These are phyloP conservation scores for honey bee (Apis mellifera) DNA, from an alignment of 1,140 invertebrate genomes.

Conservation along the genomic window DNA sequence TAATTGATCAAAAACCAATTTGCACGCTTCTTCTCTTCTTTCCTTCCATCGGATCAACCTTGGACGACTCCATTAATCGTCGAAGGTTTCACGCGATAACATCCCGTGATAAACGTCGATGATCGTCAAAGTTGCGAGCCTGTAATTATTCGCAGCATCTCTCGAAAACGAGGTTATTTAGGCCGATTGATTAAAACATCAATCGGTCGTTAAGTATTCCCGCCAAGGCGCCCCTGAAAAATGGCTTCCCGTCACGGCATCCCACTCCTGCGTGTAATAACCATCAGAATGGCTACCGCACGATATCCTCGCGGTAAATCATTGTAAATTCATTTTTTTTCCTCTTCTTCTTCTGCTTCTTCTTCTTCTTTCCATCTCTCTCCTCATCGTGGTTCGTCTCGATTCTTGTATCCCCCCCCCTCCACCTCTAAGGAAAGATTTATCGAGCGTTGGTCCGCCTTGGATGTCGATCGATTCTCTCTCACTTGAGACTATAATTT, in stretches of 20 bases:
- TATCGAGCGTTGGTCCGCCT: not conserved
- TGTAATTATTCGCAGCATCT: constrained; percentile 17
- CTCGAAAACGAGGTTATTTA: constrained; percentile 59
- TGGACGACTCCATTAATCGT: not conserved
- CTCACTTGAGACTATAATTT: constrained; percentile 13
- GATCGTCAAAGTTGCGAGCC: not conserved
- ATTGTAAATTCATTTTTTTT: constrained; percentile 73
- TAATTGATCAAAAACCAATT: too few relatives aligned
- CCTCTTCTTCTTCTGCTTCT: not conserved
- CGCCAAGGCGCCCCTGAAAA: constrained; percentile 69
- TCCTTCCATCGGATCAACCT: too few relatives aligned
- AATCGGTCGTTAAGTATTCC: constrained; percentile 69
- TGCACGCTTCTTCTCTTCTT: too few relatives aligned
- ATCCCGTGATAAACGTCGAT: not conserved
- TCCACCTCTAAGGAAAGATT: not conserved
- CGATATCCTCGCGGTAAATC: constrained; percentile 75
- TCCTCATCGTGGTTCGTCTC: not conserved
- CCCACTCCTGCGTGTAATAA: constrained; percentile 60
- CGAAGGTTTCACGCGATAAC: not conserved
- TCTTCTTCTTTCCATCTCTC: not conserved
- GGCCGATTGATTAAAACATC: constrained; percentile 76
- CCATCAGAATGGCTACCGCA: constrained; percentile 60
- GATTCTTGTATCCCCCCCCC: not conserved
- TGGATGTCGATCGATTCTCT: not conserved
- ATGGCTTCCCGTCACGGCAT: constrained; percentile 72